phyloP scores from a whole-genome alignment of 2,797 vertebrate species.

The Cottoperca gobio region DNA sequence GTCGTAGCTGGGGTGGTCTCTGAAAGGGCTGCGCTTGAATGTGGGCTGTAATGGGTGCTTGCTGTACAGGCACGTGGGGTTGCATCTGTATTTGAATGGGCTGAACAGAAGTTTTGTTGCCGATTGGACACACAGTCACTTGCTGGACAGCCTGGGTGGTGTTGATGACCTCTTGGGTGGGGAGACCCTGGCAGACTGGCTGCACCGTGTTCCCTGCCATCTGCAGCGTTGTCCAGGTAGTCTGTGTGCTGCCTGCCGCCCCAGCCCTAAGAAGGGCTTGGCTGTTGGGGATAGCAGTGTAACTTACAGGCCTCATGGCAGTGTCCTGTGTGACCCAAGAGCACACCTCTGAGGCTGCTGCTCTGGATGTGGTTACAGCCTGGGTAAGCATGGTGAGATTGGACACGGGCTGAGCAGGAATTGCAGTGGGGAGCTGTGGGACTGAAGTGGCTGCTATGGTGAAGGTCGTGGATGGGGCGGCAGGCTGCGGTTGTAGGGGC shows the following conservation, averaged over 20 bases:
- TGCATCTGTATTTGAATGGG: constrained; percentile 87
- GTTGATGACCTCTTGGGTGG: constrained; percentile 76
- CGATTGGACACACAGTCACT: constrained; percentile 81
- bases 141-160: constrained; percentile 79
- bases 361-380: constrained; percentile 71
- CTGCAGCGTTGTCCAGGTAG: constrained; percentile 98
- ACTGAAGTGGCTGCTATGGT: constrained; percentile 68
- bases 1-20: constrained; percentile 71
- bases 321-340: constrained; percentile 74
- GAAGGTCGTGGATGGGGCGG: constrained; percentile 62
- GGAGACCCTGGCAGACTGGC: constrained; percentile 87
- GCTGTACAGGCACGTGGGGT: constrained; percentile 78
- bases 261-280: constrained; percentile 83
- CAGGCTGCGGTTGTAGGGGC: constrained; percentile 71
- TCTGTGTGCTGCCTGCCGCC: constrained; percentile 94
- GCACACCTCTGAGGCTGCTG: constrained; percentile 69
- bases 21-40: constrained; percentile 76
- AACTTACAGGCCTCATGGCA: constrained; percentile 72
- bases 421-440: constrained; percentile 59
- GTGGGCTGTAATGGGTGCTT: constrained; percentile 75
- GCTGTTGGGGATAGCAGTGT: constrained; percentile 72
- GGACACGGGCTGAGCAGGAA: constrained; percentile 55
- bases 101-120: constrained; percentile 81
- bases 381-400: constrained; percentile 65
- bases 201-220: constrained; percentile 95